Base-by-base conservation (phyloP, 2,797 vertebrate genomes). In the Cryptoblepharus egeriae region DNA sequence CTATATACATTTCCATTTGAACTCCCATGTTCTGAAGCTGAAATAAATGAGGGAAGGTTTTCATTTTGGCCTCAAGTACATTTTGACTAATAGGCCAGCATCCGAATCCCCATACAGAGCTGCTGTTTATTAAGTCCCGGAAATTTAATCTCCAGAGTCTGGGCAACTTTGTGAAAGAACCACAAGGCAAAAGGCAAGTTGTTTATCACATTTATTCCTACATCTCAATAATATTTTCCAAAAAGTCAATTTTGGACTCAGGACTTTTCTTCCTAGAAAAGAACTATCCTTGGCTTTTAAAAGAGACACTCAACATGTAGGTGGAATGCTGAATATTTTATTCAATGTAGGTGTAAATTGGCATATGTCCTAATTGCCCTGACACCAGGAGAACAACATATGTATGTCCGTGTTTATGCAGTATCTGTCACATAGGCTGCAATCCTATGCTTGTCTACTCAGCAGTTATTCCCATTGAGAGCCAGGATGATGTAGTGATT, bases 11-110 rank as follows among this genome's bases (percentile, higher is more conserved):
- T 93, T 92, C 79, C 64, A 77, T 89, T 68, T 86, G 75, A 90
- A 92, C 15, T 76, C 15, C 37, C 45, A 72, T 91, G 70, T 93
- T 89, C 95, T 93, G 94, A 95, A 94, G 93, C 91, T 96, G 93
- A 97, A 97, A 96, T 97, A 97, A 97, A 96, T 95, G 94, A 96
- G 93, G 86, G 93, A 85, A 90, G 85, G 87, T 85, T 96, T 93
- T 96, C 92, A 92, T 85, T 88, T 95, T 96, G 94, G 93, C 94
- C 95, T 95, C 92, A 91, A 97, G 93, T 94, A 94, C 80, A 78
- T 96, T 94, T 94, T 96, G 95, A 97, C 94, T 97, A 96, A 96
- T 96, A 95, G 94, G 90, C 88, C 91, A 90, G 37, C 87, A 85
- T 94, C 69, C 87, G 91, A 65, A 89, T 90, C 85, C 85, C 88